These are phyloP conservation scores for Dynastes tityus DNA, from an alignment of 2,888 invertebrate species.

Conservation along the genomic window DNA sequence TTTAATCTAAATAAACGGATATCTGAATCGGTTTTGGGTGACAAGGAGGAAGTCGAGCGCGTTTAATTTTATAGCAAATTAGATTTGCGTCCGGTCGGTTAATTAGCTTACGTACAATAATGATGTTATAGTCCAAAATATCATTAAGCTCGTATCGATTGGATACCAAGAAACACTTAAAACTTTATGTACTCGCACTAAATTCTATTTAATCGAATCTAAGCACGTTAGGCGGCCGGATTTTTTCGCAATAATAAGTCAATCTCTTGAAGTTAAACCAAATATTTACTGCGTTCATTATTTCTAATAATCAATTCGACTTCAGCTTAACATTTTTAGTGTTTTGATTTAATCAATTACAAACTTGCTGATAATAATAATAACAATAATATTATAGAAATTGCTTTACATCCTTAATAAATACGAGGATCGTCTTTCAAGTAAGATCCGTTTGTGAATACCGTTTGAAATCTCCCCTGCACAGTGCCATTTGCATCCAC, in stretches of 20 bases:
- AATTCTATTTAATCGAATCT: not conserved
- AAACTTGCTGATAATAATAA: no score
- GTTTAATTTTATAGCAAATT: conserved; percentile 30
- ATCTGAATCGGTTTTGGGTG: not conserved
- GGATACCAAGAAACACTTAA: not conserved
- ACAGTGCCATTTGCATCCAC: no score
- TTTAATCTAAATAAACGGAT: not conserved
- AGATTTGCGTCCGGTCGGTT: conserved; percentile 18
- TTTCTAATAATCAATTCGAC: no score
- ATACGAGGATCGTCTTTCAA: no score
- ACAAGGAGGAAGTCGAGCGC: conserved; percentile 6
- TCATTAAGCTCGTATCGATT: conserved; percentile 17
- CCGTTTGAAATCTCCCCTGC: no score
- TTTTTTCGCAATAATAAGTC: not conserved
- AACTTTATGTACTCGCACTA: not conserved
- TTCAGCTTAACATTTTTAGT: no score
- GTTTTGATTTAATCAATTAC: no score
- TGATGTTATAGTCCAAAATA: conserved; percentile 4
- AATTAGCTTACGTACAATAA: conserved; percentile 27
- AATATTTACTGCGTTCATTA: no score
- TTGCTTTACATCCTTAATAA: no score
- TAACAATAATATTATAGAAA: no score
- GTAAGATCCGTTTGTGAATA: no score
- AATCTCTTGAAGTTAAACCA: no score
- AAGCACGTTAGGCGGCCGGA: not conserved